phyloP scores from a whole-genome alignment of 2,113 vertebrate species.

The Chionomys nivalis region DNA sequence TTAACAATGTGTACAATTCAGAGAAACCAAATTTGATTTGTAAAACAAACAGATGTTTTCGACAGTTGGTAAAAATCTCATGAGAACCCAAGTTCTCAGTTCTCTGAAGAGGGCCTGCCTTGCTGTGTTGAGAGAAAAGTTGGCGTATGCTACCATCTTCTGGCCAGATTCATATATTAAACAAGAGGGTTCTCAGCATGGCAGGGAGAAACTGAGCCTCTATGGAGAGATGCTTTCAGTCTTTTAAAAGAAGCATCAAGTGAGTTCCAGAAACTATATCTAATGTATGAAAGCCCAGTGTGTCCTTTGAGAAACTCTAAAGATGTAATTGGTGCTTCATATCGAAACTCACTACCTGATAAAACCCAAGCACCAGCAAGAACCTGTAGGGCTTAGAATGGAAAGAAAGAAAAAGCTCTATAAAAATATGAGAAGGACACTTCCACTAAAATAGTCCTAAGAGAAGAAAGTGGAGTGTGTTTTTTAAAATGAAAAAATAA shows the following conservation, averaged over 20 bases:
- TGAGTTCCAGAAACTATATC: not conserved
- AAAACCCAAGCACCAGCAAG: not conserved
- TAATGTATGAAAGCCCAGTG: not conserved
- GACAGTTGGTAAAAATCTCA: not conserved
- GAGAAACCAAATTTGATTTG: not conserved
- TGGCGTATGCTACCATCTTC: conserved; percentile 57
- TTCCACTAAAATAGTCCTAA: not conserved
- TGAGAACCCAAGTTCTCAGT: not conserved
- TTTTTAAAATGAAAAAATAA: conserved; percentile 1
- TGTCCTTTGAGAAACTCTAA: not conserved
- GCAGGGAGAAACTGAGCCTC: not conserved
- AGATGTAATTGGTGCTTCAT: not conserved
- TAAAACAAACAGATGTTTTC: not conserved
- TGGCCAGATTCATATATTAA: not conserved
- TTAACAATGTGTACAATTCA: not conserved
- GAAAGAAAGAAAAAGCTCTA: not conserved
- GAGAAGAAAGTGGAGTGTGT: not conserved
- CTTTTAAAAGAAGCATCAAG: not conserved
- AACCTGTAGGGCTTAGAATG: not conserved
- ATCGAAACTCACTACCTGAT: not conserved
- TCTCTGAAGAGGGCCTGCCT: not conserved
- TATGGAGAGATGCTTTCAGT: fast-evolving
- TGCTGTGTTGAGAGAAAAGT: not conserved
- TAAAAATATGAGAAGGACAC: not conserved
- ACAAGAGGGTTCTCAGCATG: not conserved